phyloP scores from a whole-genome alignment of 2,797 vertebrate species.

The Triplophysa yarkandensis region DNA sequence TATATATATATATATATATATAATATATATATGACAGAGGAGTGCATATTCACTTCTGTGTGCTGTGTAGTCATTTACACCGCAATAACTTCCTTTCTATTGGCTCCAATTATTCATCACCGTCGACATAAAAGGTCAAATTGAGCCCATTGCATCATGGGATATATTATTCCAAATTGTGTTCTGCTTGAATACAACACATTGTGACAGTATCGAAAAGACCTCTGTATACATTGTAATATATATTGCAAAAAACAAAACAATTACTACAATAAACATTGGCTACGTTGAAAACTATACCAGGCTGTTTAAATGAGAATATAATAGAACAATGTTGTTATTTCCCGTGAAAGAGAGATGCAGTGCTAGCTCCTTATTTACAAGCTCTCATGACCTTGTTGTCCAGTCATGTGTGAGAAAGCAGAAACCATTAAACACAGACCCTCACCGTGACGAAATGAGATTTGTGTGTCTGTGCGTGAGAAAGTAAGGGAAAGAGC shows the following conservation, averaged over 20 bases:
- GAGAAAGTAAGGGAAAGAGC: neutral
- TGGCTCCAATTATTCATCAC: neutral
- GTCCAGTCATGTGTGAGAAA: slow-evolving; percentile 34
- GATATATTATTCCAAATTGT: neutral
- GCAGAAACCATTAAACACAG: slow-evolving; percentile 35
- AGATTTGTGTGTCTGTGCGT: slow-evolving; percentile 12
- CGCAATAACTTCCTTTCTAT: neutral
- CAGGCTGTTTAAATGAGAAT: neutral
- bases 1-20: no score
- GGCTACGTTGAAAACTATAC: no score
- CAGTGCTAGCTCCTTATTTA: slow-evolving; percentile 30
- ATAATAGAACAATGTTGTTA: slow-evolving; percentile 3
- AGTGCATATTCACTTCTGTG: no score
- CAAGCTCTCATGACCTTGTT: slow-evolving; percentile 27
- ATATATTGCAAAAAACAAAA: neutral
- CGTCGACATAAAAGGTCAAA: neutral
- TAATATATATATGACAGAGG: neutral
- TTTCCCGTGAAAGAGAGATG: neutral
- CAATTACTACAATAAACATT: neutral
- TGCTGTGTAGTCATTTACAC: no score
- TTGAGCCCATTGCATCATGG: neutral
- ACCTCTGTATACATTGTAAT: neutral
- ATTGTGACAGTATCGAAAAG: neutral
- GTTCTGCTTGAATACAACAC: neutral
- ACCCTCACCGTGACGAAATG: slow-evolving; percentile 5